Evolutionary conservation across 2,797 vertebrate species (phyloP).

Genomic region (Xenopus petersii): DNA sequence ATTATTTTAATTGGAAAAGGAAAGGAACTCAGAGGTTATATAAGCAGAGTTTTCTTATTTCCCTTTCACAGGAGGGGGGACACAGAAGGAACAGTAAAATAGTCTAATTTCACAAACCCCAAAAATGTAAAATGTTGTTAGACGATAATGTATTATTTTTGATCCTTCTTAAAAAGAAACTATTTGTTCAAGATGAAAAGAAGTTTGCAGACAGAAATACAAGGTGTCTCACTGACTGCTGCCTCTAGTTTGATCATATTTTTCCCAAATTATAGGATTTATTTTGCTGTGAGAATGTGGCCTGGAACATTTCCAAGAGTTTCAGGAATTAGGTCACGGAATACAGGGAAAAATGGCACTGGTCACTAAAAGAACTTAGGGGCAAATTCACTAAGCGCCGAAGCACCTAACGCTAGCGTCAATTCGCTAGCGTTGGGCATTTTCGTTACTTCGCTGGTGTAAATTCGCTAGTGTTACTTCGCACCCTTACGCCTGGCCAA

Average conservation of each 20-base stretch:
- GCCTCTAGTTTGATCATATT: too few relatives aligned
- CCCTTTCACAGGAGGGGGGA: conserved; percentile 24
- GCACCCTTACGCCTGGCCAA: too few relatives aligned
- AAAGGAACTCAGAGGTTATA: conserved; percentile 43
- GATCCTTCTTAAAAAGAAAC: conserved; percentile 13
- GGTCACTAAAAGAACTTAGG: too few relatives aligned
- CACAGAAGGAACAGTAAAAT: conserved; percentile 8
- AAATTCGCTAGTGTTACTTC: too few relatives aligned
- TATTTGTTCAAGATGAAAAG: conserved; percentile 14
- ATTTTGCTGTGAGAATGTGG: too few relatives aligned
- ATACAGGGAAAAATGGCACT: too few relatives aligned
- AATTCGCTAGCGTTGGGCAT: too few relatives aligned
- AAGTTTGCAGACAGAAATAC: not conserved
- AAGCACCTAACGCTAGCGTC: too few relatives aligned
- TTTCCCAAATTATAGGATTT: not conserved
- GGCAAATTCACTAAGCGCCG: too few relatives aligned
- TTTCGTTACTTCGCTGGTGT: too few relatives aligned
- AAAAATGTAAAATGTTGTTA: conserved; percentile 1
- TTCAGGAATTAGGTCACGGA: too few relatives aligned
- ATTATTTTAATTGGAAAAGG: conserved; percentile 49
- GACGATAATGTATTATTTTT: conserved; percentile 17
- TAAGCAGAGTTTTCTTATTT: conserved; percentile 31
- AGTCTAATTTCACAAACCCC: not conserved
- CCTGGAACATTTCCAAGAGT: too few relatives aligned
- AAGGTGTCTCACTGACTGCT: not conserved